Base-by-base conservation (phyloP, 1,140 invertebrate genomes). In the Calosoma granatense region DNA sequence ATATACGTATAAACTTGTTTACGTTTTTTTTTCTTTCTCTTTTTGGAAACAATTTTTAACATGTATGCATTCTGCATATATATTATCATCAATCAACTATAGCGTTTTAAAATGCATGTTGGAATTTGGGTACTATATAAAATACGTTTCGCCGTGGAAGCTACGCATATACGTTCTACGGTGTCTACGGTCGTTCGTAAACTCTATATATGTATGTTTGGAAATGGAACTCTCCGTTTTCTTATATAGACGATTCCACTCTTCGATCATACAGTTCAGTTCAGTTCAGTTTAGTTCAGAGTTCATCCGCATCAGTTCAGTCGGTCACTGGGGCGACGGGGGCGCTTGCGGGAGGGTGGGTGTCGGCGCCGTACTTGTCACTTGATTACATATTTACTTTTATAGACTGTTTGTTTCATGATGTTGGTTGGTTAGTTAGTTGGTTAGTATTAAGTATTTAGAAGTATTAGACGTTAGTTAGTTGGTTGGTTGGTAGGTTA, bases 131-230 rank as follows among this genome's bases (percentile, higher is more conserved):
- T 59, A 51, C 62, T 65, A 65, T 65, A 54, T 62, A 63, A 60
- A 65, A 65, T 56, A 61, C 58, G 59, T 62, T 56, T 65, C 64
- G 59, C 59, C 59, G 56, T 63, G 61, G 57, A 65, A 59, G 60
- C 63, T 65, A 62, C 63, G 60, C 58, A 60, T 11, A 47, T 6
- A n/a, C n/a, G 53, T 58, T 60, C 56, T 60, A 62, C 43, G 54
- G 54, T 56, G 22, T 60, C 59, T 64, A 65, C 56, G 59, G 56
- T 62, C 62, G 62, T 61, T 64, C 60, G 56, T 19, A 22, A 43
- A 22, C 55, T 20, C 41, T 47, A 47, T 6, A 12, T 47, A 6
- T n/a, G n/a, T 30, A 30, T 47, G 17, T 12, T 11, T 47, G 15
- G 6, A 47, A 47, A 47, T 47, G 9, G 41, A 17, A 30, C 14